Conservation (phyloP, 2,113 vertebrate species). For the Eretmochelys imbricata region DNA sequence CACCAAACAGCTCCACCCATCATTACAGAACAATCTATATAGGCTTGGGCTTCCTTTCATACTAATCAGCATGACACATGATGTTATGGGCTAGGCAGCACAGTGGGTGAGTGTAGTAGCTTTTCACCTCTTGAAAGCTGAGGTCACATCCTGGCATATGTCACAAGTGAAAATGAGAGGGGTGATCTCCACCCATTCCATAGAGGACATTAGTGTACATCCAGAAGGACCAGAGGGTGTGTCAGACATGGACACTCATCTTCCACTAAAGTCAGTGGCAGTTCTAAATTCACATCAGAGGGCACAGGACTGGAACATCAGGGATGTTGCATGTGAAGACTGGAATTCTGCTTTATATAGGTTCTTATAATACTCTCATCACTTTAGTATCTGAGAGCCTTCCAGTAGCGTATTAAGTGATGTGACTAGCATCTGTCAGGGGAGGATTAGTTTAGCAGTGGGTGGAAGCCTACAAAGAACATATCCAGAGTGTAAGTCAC, state of each 20-base stretch:
- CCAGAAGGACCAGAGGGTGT: constrained; percentile 23
- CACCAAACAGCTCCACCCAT: constrained; percentile 46
- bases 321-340: background rate
- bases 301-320: background rate
- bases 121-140: constrained; percentile 41
- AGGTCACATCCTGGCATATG: constrained; percentile 39
- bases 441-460: background rate
- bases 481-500: background rate
- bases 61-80: constrained; percentile 3
- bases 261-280: background rate
- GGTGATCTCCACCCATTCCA: constrained; percentile 11
- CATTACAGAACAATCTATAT: constrained; percentile 17
- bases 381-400: background rate
- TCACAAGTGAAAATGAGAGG: background rate
- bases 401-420: background rate
- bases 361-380: background rate
- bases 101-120: background rate
- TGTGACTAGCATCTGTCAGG: background rate
- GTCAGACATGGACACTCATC: background rate
- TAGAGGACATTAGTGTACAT: constrained; percentile 26
- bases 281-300: background rate
- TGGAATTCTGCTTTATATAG: background rate
- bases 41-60: constrained; percentile 37
- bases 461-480: background rate
- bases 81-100: background rate